These are phyloP conservation scores for Hylaeus anthracinus DNA, from an alignment of 1,140 invertebrate genomes.

Conservation along the genomic window DNA sequence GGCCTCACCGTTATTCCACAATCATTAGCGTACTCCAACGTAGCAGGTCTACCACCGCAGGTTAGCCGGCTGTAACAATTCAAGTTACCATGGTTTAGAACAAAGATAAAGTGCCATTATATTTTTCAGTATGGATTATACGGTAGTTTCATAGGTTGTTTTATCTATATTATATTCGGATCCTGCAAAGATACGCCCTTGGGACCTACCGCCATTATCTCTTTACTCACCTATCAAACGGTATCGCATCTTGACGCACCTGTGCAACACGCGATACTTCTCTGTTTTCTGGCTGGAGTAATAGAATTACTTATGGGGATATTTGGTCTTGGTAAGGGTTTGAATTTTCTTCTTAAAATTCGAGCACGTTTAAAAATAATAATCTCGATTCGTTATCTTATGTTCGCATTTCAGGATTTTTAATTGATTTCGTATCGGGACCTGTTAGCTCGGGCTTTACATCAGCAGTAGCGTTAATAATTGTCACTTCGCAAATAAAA, in stretches of 20 bases:
- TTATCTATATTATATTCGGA: conserved; percentile 95
- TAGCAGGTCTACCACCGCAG: conserved; percentile 89
- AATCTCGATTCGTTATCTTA: background rate
- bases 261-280: conserved; percentile 87
- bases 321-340: conserved; percentile 88
- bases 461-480: conserved; percentile 94
- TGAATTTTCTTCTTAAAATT: background rate
- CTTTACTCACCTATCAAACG: conserved; percentile 89
- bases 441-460: conserved; percentile 97
- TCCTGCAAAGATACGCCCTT: conserved; percentile 95
- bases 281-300: conserved; percentile 90
- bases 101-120: background rate
- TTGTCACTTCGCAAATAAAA: conserved; percentile 93
- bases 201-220: conserved; percentile 92
- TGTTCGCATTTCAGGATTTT: conserved; percentile 85
- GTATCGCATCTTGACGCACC: conserved; percentile 84
- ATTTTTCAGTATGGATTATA: conserved; percentile 91
- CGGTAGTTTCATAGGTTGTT: conserved; percentile 93
- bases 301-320: conserved; percentile 93
- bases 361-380: background rate
- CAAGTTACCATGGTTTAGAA: too few species aligned
- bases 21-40: conserved; percentile 91
- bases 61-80: conserved; percentile 70
- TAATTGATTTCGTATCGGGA: conserved; percentile 96
- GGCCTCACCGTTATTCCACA: conserved; percentile 92